These are phyloP conservation scores for Procapra przewalskii DNA, from an alignment of 2,113 vertebrate species.

Conservation along the genomic window DNA sequence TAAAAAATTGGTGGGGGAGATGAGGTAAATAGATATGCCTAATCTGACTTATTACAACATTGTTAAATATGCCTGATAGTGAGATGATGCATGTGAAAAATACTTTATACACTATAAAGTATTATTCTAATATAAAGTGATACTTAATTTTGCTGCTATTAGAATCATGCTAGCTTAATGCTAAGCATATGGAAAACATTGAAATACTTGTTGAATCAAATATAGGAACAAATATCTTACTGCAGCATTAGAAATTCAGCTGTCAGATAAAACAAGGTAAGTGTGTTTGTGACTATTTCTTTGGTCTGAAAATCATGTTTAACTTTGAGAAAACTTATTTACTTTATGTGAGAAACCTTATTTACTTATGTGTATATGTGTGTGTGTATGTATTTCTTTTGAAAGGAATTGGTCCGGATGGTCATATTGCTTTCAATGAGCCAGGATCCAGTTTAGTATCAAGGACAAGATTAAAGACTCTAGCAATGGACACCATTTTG, in stretches of 20 bases:
- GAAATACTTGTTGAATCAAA: constrained; percentile 27
- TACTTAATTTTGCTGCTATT: neutral
- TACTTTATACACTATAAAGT: neutral
- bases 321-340: constrained; percentile 10
- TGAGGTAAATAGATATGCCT: neutral
- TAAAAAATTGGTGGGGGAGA: neutral
- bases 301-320: neutral
- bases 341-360: neutral
- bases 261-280: constrained; percentile 46
- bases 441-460: constrained; percentile 88
- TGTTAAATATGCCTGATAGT: neutral
- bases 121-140: neutral
- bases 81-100: constrained; percentile 1
- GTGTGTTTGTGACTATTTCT: neutral
- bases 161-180: neutral
- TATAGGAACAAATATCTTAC: constrained; percentile 24
- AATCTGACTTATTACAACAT: neutral
- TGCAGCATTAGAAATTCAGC: neutral
- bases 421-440: constrained; percentile 89
- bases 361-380: neutral
- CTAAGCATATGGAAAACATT: neutral
- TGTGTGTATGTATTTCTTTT: constrained; percentile 71
- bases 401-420: constrained; percentile 89
- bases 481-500: constrained; percentile 89
- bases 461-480: constrained; percentile 87